These are phyloP conservation scores for Hymenochirus boettgeri DNA, from an alignment of 2,113 vertebrate species.

Conservation along the genomic window DNA sequence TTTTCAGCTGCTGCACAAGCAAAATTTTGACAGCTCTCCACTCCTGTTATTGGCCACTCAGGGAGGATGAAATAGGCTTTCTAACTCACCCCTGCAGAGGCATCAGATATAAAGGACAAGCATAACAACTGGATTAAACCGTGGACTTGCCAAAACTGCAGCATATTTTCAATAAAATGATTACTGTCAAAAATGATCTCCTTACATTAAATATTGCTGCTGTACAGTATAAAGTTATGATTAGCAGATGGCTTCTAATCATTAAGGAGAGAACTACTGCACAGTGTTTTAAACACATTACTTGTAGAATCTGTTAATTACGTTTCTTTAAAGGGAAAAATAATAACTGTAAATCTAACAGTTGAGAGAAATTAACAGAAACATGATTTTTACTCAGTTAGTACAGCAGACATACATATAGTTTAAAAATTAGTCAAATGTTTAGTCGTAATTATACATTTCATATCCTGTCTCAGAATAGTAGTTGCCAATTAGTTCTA, in stretches of 20 bases:
- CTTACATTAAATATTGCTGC: conserved; percentile 43
- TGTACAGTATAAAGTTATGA: conserved; percentile 39
- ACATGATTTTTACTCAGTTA: conserved; percentile 4
- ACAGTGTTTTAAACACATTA: conserved; percentile 17
- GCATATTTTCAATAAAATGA: conserved; percentile 43
- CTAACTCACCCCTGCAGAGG: conserved; percentile 20
- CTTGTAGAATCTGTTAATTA: conserved; percentile 37
- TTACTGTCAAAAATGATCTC: conserved; percentile 37
- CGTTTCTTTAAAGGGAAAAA: conserved; percentile 27
- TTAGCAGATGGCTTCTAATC: conserved; percentile 42
- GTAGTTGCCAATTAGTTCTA: conserved; percentile 15
- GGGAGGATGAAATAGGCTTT: no score
- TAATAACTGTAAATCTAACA: conserved; percentile 28
- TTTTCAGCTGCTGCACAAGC: no score
- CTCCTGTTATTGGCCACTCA: no score
- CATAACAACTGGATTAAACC: conserved; percentile 35
- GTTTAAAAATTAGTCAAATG: neutral
- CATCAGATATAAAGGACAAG: conserved; percentile 30
- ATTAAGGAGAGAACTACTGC: conserved; percentile 32
- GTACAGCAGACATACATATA: neutral
- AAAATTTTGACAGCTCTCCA: no score
- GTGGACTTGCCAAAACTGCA: conserved; percentile 37
- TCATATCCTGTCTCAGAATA: neutral
- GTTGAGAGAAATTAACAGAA: conserved; percentile 16
- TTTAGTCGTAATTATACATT: conserved; percentile 22